These are phyloP conservation scores for Calyptommatus sinebrachiatus DNA, from an alignment of 2,113 vertebrate species.

Conservation along the genomic window DNA sequence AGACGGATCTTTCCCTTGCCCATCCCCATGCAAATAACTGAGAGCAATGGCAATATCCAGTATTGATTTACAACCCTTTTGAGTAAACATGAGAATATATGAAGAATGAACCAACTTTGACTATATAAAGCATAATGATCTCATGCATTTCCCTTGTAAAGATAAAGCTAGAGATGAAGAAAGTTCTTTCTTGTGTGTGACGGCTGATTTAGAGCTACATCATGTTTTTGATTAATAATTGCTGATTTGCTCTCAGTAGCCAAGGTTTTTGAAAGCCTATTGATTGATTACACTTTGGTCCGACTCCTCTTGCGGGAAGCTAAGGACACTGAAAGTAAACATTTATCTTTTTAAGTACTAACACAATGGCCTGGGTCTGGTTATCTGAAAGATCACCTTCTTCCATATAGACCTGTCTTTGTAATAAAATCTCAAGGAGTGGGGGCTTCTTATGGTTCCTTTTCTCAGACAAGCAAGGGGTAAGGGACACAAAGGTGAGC, in stretches of 20 bases:
- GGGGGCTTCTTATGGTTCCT: too few relatives aligned
- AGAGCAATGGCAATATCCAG: conserved; percentile 51
- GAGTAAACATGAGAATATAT: conserved; percentile 62
- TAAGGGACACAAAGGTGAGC: too few relatives aligned
- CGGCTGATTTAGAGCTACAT: conserved; percentile 49
- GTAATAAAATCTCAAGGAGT: too few relatives aligned
- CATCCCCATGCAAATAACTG: conserved; percentile 56
- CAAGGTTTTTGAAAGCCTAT: conserved; percentile 25
- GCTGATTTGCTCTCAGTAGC: conserved; percentile 60
- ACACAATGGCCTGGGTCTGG: too few relatives aligned
- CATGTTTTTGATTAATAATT: conserved; percentile 55
- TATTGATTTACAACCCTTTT: conserved; percentile 59
- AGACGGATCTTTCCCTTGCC: conserved; percentile 48
- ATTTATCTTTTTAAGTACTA: too few relatives aligned
- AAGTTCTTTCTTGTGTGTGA: conserved; percentile 37
- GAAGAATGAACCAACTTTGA: conserved; percentile 46
- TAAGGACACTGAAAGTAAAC: too few relatives aligned
- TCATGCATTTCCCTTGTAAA: conserved; percentile 52
- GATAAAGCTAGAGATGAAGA: not conserved
- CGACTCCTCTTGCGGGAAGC: too few relatives aligned
- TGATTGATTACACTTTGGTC: too few relatives aligned
- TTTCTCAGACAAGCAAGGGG: too few relatives aligned
- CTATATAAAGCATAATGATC: conserved; percentile 54
- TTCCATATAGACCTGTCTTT: too few relatives aligned
- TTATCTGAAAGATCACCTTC: too few relatives aligned